A percentile compares a stretch with the other conserved stretches of the same genome.
phyloP scores from a whole-genome alignment of 2,797 vertebrate genomes.

The Harpagifer antarcticus region DNA sequence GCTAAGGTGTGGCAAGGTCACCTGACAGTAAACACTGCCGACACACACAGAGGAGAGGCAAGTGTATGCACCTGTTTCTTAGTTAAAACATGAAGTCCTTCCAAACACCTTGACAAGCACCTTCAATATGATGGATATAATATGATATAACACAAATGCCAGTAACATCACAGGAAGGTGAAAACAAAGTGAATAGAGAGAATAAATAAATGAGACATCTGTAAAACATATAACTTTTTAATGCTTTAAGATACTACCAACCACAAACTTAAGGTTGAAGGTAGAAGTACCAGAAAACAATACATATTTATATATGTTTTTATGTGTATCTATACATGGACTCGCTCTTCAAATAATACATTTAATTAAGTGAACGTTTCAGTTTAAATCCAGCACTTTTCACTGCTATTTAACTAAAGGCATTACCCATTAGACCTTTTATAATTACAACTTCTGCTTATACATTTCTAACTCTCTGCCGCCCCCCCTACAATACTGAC shows the following conservation, averaged over 20 bases:
- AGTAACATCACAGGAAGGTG: background rate
- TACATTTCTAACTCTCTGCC: too few relatives aligned
- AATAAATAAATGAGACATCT: background rate
- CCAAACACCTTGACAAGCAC: background rate
- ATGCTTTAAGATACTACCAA: background rate
- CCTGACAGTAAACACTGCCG: conserved; percentile 23
- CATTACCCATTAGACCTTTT: too few relatives aligned
- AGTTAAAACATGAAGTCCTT: background rate
- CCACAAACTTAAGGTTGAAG: background rate
- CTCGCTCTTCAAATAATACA: too few relatives aligned
- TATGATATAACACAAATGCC: background rate
- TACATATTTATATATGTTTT: too few relatives aligned
- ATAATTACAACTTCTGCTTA: too few relatives aligned
- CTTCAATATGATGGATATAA: background rate
- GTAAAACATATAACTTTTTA: background rate
- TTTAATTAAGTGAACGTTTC: too few relatives aligned
- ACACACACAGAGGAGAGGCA: conserved; percentile 21
- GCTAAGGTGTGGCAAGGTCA: conserved; percentile 59
- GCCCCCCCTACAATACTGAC: too few relatives aligned
- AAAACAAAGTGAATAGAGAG: background rate
- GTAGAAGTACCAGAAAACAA: too few relatives aligned
- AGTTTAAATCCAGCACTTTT: too few relatives aligned
- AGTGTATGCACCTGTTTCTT: background rate
- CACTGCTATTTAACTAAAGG: too few relatives aligned
- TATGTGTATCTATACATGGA: too few relatives aligned